A percentile compares a stretch with the other conserved stretches of the same genome.
Conservation (phyloP, 1,140 invertebrate species). For the Macrosteles quadrilineatus region DNA sequence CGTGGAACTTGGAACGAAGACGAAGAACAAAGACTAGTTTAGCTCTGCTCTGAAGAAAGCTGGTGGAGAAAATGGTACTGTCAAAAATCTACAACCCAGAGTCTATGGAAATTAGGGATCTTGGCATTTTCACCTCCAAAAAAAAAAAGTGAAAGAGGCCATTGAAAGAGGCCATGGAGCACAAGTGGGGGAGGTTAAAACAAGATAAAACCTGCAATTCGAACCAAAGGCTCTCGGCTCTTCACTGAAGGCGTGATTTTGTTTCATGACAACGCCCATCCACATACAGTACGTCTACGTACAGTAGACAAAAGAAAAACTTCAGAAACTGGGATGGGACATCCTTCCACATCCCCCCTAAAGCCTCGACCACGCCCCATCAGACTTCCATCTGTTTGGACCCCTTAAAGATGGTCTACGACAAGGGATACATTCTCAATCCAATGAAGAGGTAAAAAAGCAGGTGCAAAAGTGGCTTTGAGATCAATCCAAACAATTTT, state of each 20-base stretch:
- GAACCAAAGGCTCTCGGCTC: not conserved
- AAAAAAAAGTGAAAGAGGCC: not conserved
- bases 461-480: not conserved
- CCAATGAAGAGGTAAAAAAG: conserved; percentile 33
- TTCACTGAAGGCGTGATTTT: conserved; percentile 37
- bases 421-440: conserved; percentile 26
- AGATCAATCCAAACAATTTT: conserved; percentile 14
- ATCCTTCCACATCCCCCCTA: conserved; percentile 44
- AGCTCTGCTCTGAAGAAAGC: no score
- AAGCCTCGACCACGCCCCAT: conserved; percentile 43
- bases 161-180: conserved; percentile 5
- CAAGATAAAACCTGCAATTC: conserved; percentile 29
- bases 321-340: conserved; percentile 44
- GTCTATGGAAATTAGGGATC: conserved; percentile 12
- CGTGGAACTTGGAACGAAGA: conserved; percentile 15
- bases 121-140: conserved; percentile 4
- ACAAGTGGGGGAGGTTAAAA: conserved; percentile 3
- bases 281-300: conserved; percentile 43
- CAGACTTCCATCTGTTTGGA: conserved; percentile 43
- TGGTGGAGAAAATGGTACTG: no score
- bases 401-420: conserved; percentile 39
- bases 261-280: conserved; percentile 49
- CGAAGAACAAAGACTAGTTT: conserved; percentile 20
- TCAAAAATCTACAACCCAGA: no score
- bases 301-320: conserved; percentile 37